A percentile compares a stretch with the other conserved stretches of the same genome.
phyloP scores from a whole-genome alignment of 2,113 vertebrate species.

The Coracopsis vasa region DNA sequence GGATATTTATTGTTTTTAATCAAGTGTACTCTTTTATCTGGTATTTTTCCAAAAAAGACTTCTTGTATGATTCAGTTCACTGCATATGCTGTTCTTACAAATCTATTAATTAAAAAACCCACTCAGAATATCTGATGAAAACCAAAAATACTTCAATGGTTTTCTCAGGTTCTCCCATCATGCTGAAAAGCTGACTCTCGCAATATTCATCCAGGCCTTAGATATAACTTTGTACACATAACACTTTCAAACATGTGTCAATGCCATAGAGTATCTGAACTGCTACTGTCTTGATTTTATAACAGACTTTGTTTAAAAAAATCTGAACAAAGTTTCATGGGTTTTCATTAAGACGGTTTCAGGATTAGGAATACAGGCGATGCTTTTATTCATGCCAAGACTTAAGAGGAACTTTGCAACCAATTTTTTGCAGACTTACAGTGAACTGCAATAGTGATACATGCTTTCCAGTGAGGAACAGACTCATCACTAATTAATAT shows the following conservation, averaged over 20 bases:
- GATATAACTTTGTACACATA: accelerated
- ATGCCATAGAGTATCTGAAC: background rate
- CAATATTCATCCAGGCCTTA: background rate
- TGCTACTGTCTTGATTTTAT: background rate
- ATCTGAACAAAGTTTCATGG: background rate
- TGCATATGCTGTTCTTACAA: background rate
- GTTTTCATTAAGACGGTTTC: background rate
- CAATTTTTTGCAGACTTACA: background rate
- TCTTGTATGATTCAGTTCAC: background rate
- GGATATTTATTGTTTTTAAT: constrained; percentile 5
- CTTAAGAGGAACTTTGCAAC: background rate
- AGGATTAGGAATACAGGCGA: background rate
- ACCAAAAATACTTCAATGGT: background rate
- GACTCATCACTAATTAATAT: background rate
- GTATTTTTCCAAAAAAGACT: background rate
- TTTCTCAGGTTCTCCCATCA: background rate
- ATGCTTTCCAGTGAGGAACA: background rate
- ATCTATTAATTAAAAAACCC: background rate
- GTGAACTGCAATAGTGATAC: background rate
- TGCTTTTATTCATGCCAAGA: background rate
- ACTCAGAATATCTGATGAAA: background rate
- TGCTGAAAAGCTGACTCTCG: background rate
- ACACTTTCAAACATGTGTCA: background rate
- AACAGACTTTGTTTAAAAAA: background rate
- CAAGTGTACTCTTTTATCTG: background rate